phyloP scores from a whole-genome alignment of 2,113 vertebrate genomes.

The Turdus rufiventris region DNA sequence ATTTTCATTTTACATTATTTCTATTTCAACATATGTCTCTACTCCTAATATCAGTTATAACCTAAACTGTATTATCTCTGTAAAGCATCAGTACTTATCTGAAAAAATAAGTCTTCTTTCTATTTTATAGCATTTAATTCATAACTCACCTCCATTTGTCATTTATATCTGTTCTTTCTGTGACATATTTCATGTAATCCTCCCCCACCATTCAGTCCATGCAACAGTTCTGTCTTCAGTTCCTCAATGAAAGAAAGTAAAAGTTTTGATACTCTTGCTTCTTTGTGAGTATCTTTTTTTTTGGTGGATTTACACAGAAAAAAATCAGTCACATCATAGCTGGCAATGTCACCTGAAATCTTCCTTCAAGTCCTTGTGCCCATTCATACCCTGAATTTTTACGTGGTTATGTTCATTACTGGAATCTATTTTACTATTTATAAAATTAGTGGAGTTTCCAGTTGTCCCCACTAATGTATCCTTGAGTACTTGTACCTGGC shows the following conservation, averaged over 20 bases:
- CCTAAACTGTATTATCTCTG: neutral
- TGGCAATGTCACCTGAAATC: neutral
- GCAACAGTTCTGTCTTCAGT: neutral
- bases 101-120: neutral
- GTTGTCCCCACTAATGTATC: neutral
- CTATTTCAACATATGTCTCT: neutral
- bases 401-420: neutral
- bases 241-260: neutral
- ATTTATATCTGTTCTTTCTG: neutral
- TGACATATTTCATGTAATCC: neutral
- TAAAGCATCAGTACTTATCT: neutral
- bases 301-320: neutral
- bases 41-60: slow-evolving; percentile 1
- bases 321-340: neutral
- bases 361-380: neutral
- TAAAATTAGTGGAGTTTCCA: neutral
- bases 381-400: neutral
- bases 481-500: neutral
- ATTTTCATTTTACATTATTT: neutral
- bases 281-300: neutral
- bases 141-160: neutral
- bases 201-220: neutral
- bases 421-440: neutral
- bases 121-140: neutral
- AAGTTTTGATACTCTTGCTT: neutral